phyloP scores from a whole-genome alignment of 2,888 invertebrate genomes.

The Clepsis dumicolana region DNA sequence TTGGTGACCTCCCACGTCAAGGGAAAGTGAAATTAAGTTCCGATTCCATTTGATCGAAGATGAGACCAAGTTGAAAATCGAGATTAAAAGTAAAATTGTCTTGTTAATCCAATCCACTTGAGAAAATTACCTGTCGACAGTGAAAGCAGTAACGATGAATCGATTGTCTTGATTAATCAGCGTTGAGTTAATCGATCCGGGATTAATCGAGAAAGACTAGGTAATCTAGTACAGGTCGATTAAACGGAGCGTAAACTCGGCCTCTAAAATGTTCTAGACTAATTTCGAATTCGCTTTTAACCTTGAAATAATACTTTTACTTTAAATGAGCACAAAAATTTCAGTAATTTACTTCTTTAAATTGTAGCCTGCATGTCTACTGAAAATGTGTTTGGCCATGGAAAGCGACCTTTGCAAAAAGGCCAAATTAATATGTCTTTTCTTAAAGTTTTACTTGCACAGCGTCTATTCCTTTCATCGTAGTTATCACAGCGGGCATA shows the following conservation, averaged over 20 bases:
- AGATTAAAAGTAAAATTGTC: conserved; percentile 35
- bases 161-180: conserved; percentile 47
- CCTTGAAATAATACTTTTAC: background rate
- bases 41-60: conserved; percentile 23
- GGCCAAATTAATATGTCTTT: conserved; percentile 19
- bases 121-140: conserved; percentile 48
- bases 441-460: conserved; percentile 25
- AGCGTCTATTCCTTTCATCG: conserved; percentile 11
- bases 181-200: conserved; percentile 62
- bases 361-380: background rate
- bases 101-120: conserved; percentile 43
- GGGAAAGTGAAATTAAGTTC: conserved; percentile 36
- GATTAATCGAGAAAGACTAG: conserved; percentile 56
- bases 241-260: conserved; percentile 45
- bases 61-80: conserved; percentile 34
- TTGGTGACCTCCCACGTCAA: conserved; percentile 38
- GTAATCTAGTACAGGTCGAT: conserved; percentile 48
- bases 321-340: background rate
- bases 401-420: conserved; percentile 25
- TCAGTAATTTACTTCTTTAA: background rate
- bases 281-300: conserved; percentile 30
- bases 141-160: conserved; percentile 60
- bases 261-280: conserved; percentile 24
- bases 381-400: conserved; percentile 32
- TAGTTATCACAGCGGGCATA: background rate